Evolutionary conservation across 2,113 vertebrate species (phyloP).

Genomic region (Campylomormyrus tamandua): DNA sequence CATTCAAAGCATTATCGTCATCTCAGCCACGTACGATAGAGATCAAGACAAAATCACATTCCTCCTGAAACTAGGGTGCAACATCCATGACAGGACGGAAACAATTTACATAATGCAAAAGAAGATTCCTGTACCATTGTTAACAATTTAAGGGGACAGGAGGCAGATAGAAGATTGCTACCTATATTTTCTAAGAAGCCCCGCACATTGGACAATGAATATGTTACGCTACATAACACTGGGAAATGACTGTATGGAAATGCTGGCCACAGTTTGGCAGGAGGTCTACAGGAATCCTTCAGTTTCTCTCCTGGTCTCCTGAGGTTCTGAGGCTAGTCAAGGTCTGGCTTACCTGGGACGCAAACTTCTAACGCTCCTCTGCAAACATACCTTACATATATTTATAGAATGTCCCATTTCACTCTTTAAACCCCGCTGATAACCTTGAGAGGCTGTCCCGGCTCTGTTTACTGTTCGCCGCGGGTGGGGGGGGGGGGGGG

Average conservation of each 20-base stretch:
- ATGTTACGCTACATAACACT: not conserved
- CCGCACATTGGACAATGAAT: not conserved
- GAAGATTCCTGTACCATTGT: not conserved
- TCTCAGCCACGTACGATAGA: not conserved
- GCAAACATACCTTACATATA: not conserved
- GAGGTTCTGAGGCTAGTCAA: not conserved
- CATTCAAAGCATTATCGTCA: not conserved
- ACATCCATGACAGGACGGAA: not conserved
- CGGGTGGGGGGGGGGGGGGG: not conserved
- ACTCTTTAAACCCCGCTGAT: not conserved
- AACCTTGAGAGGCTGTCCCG: not conserved
- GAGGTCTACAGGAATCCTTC: not conserved
- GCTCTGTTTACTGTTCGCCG: not conserved
- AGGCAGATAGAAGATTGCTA: not conserved
- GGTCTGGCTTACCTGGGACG: no score
- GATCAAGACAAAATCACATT: not conserved
- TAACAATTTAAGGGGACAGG: not conserved
- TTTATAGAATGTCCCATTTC: not conserved
- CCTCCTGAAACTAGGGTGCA: not conserved
- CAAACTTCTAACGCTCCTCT: not conserved
- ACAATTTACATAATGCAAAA: not conserved
- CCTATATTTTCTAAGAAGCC: not conserved
- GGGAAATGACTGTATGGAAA: not conserved
- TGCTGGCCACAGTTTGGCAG: not conserved
- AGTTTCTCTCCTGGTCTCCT: not conserved